A percentile compares a stretch with the other conserved stretches of the same genome.
Evolutionary conservation across 1,140 invertebrate species (phyloP).

Genomic region (Rhopalosiphum maidis): DNA sequence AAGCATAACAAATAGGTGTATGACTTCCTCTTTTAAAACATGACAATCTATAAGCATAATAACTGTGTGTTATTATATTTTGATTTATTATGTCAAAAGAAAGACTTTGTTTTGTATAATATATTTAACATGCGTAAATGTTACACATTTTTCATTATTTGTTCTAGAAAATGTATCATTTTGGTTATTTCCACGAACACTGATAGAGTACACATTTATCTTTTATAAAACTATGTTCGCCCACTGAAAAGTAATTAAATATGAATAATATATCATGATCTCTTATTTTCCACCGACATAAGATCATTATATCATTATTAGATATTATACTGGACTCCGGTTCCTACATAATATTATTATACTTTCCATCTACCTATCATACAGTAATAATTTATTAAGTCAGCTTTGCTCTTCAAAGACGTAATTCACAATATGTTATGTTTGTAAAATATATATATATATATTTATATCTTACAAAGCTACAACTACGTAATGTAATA

Average conservation of each 20-base stretch:
- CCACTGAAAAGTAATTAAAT: not conserved
- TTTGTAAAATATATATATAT: not conserved
- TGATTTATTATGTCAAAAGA: not conserved
- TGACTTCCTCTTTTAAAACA: not conserved
- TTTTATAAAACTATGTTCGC: not conserved
- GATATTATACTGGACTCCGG: too few species aligned
- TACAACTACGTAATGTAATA: not conserved
- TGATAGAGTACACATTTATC: not conserved
- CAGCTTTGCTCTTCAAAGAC: too few species aligned
- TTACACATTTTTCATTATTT: conserved; percentile 13
- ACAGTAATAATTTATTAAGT: not conserved
- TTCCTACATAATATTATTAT: not conserved
- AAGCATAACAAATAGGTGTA: conserved; percentile 3
- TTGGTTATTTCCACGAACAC: not conserved
- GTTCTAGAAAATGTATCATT: not conserved
- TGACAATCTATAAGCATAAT: not conserved
- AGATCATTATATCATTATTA: not conserved
- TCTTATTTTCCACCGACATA: not conserved
- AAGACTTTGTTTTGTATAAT: not conserved
- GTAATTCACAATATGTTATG: not conserved
- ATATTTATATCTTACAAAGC: not conserved
- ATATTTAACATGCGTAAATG: not conserved
- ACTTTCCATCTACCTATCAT: not conserved
- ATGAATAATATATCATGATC: not conserved
- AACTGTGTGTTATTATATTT: not conserved